Evolutionary conservation across 2,888 invertebrate species (phyloP).

Genomic region (Phaonia tiefii): DNA sequence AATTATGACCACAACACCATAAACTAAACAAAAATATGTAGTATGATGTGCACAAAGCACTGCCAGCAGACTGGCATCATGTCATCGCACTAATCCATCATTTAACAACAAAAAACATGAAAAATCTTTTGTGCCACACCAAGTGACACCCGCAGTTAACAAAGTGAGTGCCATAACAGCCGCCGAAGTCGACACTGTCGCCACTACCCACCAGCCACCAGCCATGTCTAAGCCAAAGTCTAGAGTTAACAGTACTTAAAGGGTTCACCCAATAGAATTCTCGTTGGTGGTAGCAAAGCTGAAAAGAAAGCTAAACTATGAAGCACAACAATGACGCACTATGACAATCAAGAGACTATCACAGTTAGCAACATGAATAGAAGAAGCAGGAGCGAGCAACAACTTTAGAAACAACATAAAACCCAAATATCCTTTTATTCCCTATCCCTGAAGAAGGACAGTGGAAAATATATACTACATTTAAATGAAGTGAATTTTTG

Average conservation of each 20-base stretch:
- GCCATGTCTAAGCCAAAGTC: constrained; percentile 26
- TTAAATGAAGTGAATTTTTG: constrained; percentile 60
- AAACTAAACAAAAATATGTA: constrained; percentile 28
- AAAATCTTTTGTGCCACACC: constrained; percentile 64
- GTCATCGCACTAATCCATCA: constrained; percentile 66
- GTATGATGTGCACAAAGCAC: constrained; percentile 24
- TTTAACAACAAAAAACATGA: constrained; percentile 55
- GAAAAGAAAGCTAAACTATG: constrained; percentile 33
- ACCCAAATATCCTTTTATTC: background rate
- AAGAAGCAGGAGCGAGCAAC: constrained; percentile 43
- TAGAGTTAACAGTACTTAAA: constrained; percentile 38
- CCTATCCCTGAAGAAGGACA: background rate
- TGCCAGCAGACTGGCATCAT: constrained; percentile 38
- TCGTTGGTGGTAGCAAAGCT: background rate
- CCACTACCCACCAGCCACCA: background rate
- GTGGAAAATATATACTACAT: constrained; percentile 10
- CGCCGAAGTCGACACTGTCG: background rate
- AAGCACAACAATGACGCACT: constrained; percentile 43
- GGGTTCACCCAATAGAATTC: constrained; percentile 30
- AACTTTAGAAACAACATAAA: constrained; percentile 43
- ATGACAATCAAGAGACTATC: constrained; percentile 51
- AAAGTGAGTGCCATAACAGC: background rate
- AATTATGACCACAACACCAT: constrained; percentile 21
- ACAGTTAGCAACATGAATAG: no score
- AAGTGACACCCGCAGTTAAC: constrained; percentile 48